A percentile compares a stretch with the other conserved stretches of the same genome.
These are phyloP conservation scores for Tragelaphus buxtoni DNA, from an alignment of 2,113 vertebrate species.

Conservation along the genomic window DNA sequence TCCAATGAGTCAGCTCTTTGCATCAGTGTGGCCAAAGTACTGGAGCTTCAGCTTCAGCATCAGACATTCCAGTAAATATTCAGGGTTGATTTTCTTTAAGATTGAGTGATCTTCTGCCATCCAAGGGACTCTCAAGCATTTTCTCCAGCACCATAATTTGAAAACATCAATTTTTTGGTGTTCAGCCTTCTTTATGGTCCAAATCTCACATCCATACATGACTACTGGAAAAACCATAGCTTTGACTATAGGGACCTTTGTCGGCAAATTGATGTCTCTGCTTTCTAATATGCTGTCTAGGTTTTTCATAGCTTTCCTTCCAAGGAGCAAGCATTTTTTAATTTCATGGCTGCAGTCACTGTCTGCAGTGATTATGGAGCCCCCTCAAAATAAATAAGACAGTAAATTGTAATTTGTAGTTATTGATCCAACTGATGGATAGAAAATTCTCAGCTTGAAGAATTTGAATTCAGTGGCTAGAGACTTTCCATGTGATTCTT, in stretches of 20 bases:
- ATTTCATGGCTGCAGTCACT: background rate
- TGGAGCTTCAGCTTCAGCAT: background rate
- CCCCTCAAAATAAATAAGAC: background rate
- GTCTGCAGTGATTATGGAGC: background rate
- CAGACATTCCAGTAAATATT: background rate
- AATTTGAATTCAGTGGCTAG: background rate
- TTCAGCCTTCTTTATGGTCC: background rate
- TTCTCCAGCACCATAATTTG: background rate
- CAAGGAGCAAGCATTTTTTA: background rate
- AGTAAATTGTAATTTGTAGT: background rate
- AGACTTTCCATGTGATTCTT: background rate
- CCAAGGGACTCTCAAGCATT: background rate
- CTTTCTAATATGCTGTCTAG: background rate
- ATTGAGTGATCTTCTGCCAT: background rate
- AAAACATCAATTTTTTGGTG: background rate
- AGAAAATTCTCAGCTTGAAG: background rate
- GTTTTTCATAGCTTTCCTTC: background rate
- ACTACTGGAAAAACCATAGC: background rate
- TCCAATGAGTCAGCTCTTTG: background rate
- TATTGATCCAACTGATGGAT: background rate
- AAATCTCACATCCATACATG: background rate
- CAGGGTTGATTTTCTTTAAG: background rate
- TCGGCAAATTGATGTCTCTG: accelerated
- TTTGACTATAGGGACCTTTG: background rate
- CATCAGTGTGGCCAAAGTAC: background rate